Evolutionary conservation across 1,140 invertebrate genomes (phyloP).

Genomic region (Vanessa tameamea): DNA sequence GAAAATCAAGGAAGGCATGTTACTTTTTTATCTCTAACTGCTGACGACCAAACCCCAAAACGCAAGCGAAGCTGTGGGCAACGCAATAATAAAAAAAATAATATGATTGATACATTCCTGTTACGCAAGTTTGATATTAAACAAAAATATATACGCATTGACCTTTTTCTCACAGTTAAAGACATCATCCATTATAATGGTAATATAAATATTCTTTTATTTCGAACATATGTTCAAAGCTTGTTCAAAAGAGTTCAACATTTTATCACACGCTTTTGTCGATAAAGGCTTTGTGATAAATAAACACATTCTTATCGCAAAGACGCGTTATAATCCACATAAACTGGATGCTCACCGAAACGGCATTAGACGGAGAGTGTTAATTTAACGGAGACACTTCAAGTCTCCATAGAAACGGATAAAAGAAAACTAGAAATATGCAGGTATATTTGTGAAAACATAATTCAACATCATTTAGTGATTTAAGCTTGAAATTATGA

Average conservation of each 20-base stretch:
- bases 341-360: slow-evolving; percentile 16
- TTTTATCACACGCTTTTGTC: slow-evolving; percentile 22
- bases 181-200: slow-evolving; percentile 39
- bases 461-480: too few species aligned
- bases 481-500: too few species aligned
- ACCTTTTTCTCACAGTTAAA: slow-evolving; percentile 33
- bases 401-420: neutral
- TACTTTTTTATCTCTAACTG: too few species aligned
- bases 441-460: too few species aligned
- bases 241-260: slow-evolving; percentile 23
- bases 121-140: slow-evolving; percentile 4
- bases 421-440: neutral
- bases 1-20: too few species aligned
- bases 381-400: slow-evolving; percentile 19
- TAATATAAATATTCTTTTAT: slow-evolving; percentile 37
- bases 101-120: too few species aligned
- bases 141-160: slow-evolving; percentile 21
- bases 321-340: slow-evolving; percentile 21
- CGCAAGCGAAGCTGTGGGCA: too few species aligned
- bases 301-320: slow-evolving; percentile 14
- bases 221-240: slow-evolving; percentile 25
- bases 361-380: slow-evolving; percentile 24
- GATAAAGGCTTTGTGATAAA: slow-evolving; percentile 25
- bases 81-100: too few species aligned
- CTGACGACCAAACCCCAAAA: too few species aligned